Percentiles rank a stretch among this genome's conserved stretches.
phyloP scores from a whole-genome alignment of 2,113 vertebrate genomes.

The Rhadina sibilatrix region DNA sequence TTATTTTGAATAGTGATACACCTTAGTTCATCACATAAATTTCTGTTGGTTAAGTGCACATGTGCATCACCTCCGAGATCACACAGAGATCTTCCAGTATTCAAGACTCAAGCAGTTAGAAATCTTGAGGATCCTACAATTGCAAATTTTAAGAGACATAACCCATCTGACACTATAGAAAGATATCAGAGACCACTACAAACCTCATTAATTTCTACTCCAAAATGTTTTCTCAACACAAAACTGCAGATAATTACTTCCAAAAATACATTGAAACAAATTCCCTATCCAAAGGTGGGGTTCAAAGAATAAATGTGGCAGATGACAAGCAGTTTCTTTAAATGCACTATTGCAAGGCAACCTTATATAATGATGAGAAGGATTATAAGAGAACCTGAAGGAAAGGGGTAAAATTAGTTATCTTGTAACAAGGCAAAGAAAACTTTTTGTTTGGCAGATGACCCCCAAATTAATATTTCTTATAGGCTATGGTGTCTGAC shows the following conservation, averaged over 20 bases:
- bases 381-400: background rate
- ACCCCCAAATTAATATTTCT: background rate
- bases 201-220: background rate
- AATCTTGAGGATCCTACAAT: background rate
- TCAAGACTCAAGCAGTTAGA: background rate
- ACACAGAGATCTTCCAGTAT: background rate
- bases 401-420: background rate
- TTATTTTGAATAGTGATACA: background rate
- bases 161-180: background rate
- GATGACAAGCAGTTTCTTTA: background rate
- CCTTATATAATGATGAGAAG: background rate
- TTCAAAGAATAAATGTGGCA: background rate
- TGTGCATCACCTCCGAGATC: background rate
- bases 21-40: background rate
- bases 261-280: background rate
- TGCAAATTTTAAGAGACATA: background rate
- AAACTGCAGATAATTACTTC: background rate
- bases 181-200: background rate
- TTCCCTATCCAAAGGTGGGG: background rate
- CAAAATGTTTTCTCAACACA: background rate
- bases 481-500: background rate
- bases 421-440: background rate
- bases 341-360: background rate
- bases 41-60: background rate
- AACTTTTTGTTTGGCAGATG: background rate